Evolutionary conservation across 2,113 vertebrate genomes (phyloP), one percentile per base, ranked within the genome.

Genomic region (Phrynocephalus versicolor): DNA sequence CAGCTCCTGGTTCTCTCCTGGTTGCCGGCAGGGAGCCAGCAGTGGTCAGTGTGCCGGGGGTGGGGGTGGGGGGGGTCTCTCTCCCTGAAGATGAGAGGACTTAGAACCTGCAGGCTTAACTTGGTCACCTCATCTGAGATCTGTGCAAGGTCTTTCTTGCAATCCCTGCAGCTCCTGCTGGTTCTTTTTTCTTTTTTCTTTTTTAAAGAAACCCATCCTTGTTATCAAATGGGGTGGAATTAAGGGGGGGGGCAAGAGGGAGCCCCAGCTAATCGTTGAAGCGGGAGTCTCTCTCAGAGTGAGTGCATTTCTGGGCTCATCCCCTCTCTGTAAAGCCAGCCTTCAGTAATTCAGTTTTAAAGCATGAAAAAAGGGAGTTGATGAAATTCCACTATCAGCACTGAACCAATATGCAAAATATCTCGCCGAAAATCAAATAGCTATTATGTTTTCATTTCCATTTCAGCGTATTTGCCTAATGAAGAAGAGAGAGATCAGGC

Each of bases 381-480:
- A 99, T 99, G 98, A 99, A 99, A 99, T 99, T 98, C 98, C 96
- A 87, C 98, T 99, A 99, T 99, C 98, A 99, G 98, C 96, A 92
- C 97, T 86, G 95, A 99, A 98, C 98, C 98, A 98, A 99, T 99
- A 99, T 99, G 98, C 98, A 99, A 99, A 99, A 97, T 99, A 99
- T 99, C 98, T 99, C 97, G 73, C 96, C 96, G 96, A 98, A 97
- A 99, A 99, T 99, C 98, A 99, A 99, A 99, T 98, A 98, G 98
- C 98, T 99, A 98, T 99, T 99, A 99, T 99, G 98, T 99, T 99
- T 98, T 98, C 98, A 99, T 99, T 99, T 98, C 98, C 98, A 99
- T 98, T 97, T 97, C 96, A 94, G 97, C 98, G 97, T 98, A 98
- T 98, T 97, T 96, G 98, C 98, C 98, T 99, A 99, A 99, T 99